A percentile compares a stretch with the other conserved stretches of the same genome.
Evolutionary conservation across 2,113 vertebrate genomes (phyloP).

Genomic region (Paracanthobrama guichenoti): DNA sequence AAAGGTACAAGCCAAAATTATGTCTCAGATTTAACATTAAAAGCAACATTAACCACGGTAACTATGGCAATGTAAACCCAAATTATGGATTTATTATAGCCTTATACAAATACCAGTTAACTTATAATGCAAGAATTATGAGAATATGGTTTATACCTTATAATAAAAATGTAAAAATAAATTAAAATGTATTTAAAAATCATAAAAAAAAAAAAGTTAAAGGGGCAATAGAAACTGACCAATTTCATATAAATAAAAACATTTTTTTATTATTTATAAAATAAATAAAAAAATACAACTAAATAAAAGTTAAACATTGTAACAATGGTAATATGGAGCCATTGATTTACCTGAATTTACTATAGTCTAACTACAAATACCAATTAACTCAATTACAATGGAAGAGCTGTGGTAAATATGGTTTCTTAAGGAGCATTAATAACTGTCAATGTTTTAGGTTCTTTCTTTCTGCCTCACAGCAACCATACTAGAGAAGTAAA

Average conservation of each 20-base stretch:
- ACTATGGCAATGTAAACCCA: background rate
- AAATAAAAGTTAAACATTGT: background rate
- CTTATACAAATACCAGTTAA: background rate
- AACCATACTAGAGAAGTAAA: slow-evolving; percentile 10
- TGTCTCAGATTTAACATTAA: background rate
- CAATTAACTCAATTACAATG: background rate
- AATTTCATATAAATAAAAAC: background rate
- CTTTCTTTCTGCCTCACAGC: slow-evolving; percentile 1
- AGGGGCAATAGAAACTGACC: background rate
- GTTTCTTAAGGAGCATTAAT: background rate
- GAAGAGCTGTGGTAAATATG: background rate
- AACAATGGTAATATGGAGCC: background rate
- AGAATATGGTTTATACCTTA: background rate
- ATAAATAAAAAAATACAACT: background rate
- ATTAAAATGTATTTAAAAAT: background rate
- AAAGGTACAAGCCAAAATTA: background rate
- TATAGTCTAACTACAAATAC: background rate
- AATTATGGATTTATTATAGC: background rate
- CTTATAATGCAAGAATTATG: background rate
- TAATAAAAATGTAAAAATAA: background rate
- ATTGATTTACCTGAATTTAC: background rate
- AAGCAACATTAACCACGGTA: background rate
- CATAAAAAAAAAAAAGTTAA: background rate
- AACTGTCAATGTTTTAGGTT: background rate
- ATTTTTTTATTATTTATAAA: too few relatives aligned